Percentiles rank a stretch among this genome's conserved stretches.
These are phyloP conservation scores for Gari tellinella DNA, from an alignment of 2,888 invertebrate species.

Conservation along the genomic window DNA sequence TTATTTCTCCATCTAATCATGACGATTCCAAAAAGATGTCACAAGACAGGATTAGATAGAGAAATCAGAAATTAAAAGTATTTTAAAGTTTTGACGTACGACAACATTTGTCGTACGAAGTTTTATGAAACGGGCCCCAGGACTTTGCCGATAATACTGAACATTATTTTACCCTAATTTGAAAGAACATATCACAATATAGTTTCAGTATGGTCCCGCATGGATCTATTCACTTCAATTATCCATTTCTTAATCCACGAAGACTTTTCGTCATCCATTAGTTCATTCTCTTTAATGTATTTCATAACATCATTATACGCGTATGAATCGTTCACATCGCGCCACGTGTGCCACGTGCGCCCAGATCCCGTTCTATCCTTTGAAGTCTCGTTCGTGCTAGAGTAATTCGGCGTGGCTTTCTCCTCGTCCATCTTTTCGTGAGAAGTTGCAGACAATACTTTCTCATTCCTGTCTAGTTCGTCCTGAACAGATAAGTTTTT, in stretches of 20 bases:
- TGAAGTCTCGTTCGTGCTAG: conserved; percentile 37
- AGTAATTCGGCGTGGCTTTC: conserved; percentile 40
- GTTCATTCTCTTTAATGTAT: conserved; percentile 81
- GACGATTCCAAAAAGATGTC: no score
- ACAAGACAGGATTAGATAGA: no score
- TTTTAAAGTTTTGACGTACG: no score
- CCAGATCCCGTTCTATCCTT: conserved; percentile 61
- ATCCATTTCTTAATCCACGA: conserved; percentile 78
- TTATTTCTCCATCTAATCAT: no score
- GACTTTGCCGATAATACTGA: no score
- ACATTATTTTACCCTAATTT: not conserved
- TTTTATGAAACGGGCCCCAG: no score
- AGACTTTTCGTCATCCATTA: conserved; percentile 78
- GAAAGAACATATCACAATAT: conserved; percentile 46
- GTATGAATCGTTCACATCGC: conserved; percentile 79
- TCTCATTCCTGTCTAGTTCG: conserved; percentile 27
- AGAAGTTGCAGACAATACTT: conserved; percentile 57
- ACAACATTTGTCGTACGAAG: no score
- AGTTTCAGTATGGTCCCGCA: conserved; percentile 54
- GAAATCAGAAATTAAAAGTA: no score
- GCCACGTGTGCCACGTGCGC: conserved; percentile 78
- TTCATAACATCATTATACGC: conserved; percentile 81
- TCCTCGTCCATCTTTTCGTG: conserved; percentile 58
- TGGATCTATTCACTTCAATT: conserved; percentile 69
- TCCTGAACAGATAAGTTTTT: conserved; percentile 41